Conservation (phyloP, 2,888 invertebrate species). For the Allophyes oxyacanthae region DNA sequence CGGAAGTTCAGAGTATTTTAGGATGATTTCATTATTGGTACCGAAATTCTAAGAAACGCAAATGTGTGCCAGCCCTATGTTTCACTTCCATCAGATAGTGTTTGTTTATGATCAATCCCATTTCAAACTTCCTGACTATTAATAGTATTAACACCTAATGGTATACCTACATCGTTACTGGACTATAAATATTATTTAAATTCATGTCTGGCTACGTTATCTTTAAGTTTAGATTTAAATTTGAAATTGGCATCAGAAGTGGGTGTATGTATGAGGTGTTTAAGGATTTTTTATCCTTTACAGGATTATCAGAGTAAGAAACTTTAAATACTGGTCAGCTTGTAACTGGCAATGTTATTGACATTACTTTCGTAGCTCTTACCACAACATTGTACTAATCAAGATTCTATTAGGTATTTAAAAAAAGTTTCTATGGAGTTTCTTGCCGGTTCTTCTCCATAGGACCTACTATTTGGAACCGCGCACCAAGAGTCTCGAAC, state of each 20-base stretch:
- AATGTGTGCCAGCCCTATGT: slow-evolving; percentile 48
- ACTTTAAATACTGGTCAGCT: slow-evolving; percentile 4
- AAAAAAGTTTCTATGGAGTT: no score
- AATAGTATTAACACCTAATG: slow-evolving; percentile 59
- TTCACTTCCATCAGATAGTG: slow-evolving; percentile 60
- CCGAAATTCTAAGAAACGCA: slow-evolving; percentile 33
- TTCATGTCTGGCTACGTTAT: slow-evolving; percentile 10
- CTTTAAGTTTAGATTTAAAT: not conserved
- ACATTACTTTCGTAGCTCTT: no score
- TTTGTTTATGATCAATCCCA: slow-evolving; percentile 65
- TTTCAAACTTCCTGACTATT: slow-evolving; percentile 62
- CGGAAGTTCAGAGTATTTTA: slow-evolving; percentile 26
- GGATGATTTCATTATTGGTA: slow-evolving; percentile 25
- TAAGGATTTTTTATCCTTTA: not conserved
- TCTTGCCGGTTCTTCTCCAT: no score
- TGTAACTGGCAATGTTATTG: no score
- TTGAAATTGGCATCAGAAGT: not conserved
- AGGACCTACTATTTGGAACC: no score
- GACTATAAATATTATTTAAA: slow-evolving; percentile 33
- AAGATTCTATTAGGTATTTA: no score
- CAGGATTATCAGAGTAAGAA: slow-evolving; percentile 6
- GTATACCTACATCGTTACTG: slow-evolving; percentile 32
- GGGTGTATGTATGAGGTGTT: slow-evolving; percentile 4
- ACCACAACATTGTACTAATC: no score
- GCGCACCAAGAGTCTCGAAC: no score